A percentile compares a stretch with the other conserved stretches of the same genome.
These are phyloP conservation scores for Pangasianodon gigas DNA, from an alignment of 2,113 vertebrate species.

Conservation along the genomic window DNA sequence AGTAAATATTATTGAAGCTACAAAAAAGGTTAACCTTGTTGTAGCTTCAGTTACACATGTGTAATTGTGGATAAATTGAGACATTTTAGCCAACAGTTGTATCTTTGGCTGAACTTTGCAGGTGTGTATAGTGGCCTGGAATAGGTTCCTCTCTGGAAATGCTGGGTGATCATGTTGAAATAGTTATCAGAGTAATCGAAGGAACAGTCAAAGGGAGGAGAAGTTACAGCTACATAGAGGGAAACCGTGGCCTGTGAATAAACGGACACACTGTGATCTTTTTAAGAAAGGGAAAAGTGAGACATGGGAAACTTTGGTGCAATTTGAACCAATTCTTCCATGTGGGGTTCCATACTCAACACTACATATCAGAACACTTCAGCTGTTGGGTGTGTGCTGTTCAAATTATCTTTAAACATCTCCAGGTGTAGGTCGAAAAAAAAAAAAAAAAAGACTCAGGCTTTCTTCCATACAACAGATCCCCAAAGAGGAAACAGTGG, in stretches of 20 bases:
- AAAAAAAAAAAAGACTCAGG: background rate
- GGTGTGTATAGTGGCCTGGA: background rate
- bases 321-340: constrained; percentile 68
- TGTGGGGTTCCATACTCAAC: constrained; percentile 60
- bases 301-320: constrained; percentile 53
- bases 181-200: constrained; percentile 68
- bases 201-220: constrained; percentile 60
- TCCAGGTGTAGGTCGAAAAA: constrained; percentile 46
- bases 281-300: constrained; percentile 58
- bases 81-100: background rate
- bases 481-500: constrained; percentile 38
- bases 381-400: constrained; percentile 47
- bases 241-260: constrained; percentile 44
- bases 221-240: constrained; percentile 59
- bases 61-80: constrained; percentile 7
- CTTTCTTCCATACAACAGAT: constrained; percentile 29
- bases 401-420: constrained; percentile 55
- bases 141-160: constrained; percentile 27
- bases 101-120: background rate
- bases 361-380: constrained; percentile 38
- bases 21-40: background rate
- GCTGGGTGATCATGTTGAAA: constrained; percentile 21
- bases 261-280: constrained; percentile 59
- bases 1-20: background rate
- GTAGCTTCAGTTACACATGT: background rate